phyloP scores from a whole-genome alignment of 2,113 vertebrate genomes.

The Catagonus wagneri region DNA sequence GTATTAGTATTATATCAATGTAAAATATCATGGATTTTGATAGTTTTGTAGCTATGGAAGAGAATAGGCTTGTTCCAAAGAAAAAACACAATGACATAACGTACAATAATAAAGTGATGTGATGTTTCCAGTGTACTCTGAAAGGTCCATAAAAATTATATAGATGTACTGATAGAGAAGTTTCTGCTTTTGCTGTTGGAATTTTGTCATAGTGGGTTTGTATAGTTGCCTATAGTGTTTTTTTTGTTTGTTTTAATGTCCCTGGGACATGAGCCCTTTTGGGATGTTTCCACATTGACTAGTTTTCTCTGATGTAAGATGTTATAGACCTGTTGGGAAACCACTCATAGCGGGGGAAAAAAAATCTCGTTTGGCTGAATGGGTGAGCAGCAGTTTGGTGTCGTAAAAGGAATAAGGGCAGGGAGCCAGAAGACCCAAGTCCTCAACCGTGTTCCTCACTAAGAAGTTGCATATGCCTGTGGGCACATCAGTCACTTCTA shows the following conservation, averaged over 20 bases:
- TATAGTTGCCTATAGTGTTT: neutral
- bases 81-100: neutral
- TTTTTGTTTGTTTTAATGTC: neutral
- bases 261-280: neutral
- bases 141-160: neutral
- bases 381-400: neutral
- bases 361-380: neutral
- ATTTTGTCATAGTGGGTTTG: neutral
- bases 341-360: neutral
- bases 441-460: neutral
- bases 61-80: neutral
- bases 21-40: neutral
- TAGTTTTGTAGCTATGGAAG: neutral
- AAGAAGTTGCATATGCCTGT: neutral
- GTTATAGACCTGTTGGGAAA: neutral
- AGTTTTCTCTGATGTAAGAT: neutral
- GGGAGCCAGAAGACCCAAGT: neutral
- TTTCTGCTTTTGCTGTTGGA: neutral
- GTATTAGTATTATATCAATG: neutral
- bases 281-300: neutral
- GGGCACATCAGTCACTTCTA: neutral
- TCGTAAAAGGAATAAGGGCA: neutral
- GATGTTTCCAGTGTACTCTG: neutral
- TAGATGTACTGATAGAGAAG: neutral
- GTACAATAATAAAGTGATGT: neutral